Base-by-base conservation (phyloP, 2,888 invertebrate genomes). In the Cheilosia scutellata region DNA sequence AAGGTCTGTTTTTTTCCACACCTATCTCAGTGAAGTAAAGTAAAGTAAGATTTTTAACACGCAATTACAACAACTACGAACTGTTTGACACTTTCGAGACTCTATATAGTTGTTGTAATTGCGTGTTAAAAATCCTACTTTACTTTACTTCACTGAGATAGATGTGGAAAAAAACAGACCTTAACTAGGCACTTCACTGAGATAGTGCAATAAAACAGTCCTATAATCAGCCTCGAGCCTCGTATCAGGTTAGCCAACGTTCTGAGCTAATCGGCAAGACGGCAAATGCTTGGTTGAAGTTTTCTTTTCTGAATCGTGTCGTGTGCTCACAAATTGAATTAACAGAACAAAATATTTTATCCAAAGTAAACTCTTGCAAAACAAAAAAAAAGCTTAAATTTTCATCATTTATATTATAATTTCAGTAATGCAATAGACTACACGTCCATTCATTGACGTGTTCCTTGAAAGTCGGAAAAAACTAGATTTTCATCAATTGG, bases 281-380 rank as follows among this genome's bases (percentile, higher is more conserved):
- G n/a, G 37, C 27, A 82, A 86, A 72, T 70, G 70, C 68, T 68
- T 37, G 80, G 71, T 72, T 86, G 72, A 82, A 77, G 82, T 86
- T 63, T 70, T 76, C 76, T 86, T 63, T 70, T 76, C 76, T 77
- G 55, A 72, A 60, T 86, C 66, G 76, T 86, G 86, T 82, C 86
- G 82, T 86, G 82, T 82, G 75, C 74, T 72, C 62, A 44, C 51
- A 86, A 86, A 86, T 86, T 82, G n/a, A 86, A 86, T 86, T 86
- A 86, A 72, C 20, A 42, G 55, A 37, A 55, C 44, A 11, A 68
- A 60, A 29, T 31, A 76, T 60, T 60, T 74, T 70, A 6, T 37
- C n/a, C 20, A 9, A 83, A 79, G 74, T 83, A 83, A 83, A 44
- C 25, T 16, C 33, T 3, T 55, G 9, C 27, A 11, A 9, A 37